phyloP scores from a whole-genome alignment of 1,140 invertebrate genomes.

The Eurosta solidaginis region DNA sequence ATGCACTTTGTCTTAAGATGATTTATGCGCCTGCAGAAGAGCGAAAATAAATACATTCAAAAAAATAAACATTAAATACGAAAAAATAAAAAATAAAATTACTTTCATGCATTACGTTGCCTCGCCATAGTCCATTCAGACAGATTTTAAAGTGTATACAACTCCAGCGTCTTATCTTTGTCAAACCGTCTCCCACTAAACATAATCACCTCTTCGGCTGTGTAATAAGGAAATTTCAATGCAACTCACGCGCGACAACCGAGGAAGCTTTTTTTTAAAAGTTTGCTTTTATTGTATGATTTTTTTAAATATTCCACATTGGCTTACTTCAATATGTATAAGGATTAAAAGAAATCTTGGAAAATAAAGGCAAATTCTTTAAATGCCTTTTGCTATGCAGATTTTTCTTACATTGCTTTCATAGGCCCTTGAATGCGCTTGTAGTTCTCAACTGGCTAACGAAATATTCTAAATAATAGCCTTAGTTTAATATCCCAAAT shows the following conservation, averaged over 20 bases:
- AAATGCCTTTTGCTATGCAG: too few species aligned
- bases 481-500: too few species aligned
- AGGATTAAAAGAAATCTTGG: too few species aligned
- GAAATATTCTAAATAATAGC: too few species aligned
- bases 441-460: too few species aligned
- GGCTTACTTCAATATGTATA: too few species aligned
- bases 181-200: background rate
- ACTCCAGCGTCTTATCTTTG: background rate
- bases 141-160: background rate
- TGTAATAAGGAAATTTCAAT: background rate
- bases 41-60: background rate
- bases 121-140: background rate
- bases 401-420: too few species aligned
- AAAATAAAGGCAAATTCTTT: too few species aligned
- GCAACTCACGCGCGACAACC: background rate
- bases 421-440: too few species aligned
- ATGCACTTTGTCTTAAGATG: background rate
- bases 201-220: background rate
- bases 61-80: background rate
- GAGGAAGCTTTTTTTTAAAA: background rate
- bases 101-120: background rate
- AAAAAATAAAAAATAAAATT: background rate
- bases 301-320: too few species aligned
- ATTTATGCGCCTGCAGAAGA: background rate
- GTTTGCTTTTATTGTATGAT: too few species aligned